Evolutionary conservation across 2,113 vertebrate genomes (phyloP).

Genomic region (Tonatia bakeri): DNA sequence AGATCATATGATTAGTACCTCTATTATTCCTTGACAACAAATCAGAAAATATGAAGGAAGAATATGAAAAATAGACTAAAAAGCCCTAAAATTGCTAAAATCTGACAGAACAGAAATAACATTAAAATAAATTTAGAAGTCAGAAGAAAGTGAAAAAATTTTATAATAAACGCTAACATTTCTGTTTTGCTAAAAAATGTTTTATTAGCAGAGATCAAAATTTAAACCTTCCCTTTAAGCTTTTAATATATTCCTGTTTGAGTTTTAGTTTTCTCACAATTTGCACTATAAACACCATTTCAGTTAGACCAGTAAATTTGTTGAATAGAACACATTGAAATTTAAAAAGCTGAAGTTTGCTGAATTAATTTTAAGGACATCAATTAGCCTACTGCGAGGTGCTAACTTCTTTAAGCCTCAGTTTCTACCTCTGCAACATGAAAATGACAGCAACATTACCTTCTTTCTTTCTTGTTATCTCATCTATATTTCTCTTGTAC

Average conservation of each 20-base stretch:
- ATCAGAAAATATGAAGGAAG: slow-evolving; percentile 22
- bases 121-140: background rate
- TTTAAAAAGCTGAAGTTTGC: slow-evolving; percentile 7
- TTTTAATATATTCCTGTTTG: slow-evolving; percentile 24
- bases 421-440: background rate
- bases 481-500: background rate
- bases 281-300: background rate
- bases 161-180: background rate
- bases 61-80: background rate
- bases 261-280: slow-evolving; percentile 18
- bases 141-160: background rate
- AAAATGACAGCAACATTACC: background rate
- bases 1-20: background rate
- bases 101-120: background rate
- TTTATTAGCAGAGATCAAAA: slow-evolving; percentile 5
- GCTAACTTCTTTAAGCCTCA: background rate
- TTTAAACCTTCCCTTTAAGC: background rate
- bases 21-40: background rate
- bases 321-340: background rate
- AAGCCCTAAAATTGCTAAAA: background rate
- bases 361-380: background rate
- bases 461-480: background rate
- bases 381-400: background rate
- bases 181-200: background rate
- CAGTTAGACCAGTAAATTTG: background rate